phyloP scores from a whole-genome alignment of 2,797 vertebrate species.

The Diplodus puntazzo region DNA sequence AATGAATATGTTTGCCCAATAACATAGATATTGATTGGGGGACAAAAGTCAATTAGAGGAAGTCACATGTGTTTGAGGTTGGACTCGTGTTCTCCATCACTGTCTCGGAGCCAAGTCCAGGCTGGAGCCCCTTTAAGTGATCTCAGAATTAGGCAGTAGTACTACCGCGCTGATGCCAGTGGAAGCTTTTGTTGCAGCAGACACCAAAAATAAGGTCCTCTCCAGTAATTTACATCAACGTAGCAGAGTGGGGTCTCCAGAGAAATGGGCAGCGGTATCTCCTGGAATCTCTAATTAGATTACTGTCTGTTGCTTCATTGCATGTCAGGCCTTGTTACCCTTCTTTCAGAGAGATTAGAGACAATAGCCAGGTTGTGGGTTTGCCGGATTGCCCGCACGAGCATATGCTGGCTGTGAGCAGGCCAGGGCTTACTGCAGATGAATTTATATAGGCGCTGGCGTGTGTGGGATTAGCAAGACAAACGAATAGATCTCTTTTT shows the following conservation, averaged over 20 bases:
- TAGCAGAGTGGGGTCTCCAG: conserved; percentile 77
- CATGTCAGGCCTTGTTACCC: conserved; percentile 87
- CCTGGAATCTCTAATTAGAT: conserved; percentile 89
- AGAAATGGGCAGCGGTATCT: conserved; percentile 81
- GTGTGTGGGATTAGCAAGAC: conserved; percentile 65
- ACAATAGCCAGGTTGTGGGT: conserved; percentile 79
- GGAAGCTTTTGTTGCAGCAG: conserved; percentile 76
- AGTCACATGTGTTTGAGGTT: conserved; percentile 71
- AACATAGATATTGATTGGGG: conserved; percentile 83
- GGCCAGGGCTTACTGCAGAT: conserved; percentile 60
- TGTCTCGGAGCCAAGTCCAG: conserved; percentile 43
- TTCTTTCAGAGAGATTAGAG: conserved; percentile 85
- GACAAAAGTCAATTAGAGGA: conserved; percentile 82
- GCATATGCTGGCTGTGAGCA: conserved; percentile 57
- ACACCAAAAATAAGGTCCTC: conserved; percentile 84
- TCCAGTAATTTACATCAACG: conserved; percentile 83
- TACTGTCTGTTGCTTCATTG: conserved; percentile 87
- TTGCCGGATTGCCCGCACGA: conserved; percentile 55
- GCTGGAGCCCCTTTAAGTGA: conserved; percentile 57
- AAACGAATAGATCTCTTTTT: conserved; percentile 63
- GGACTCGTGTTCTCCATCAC: conserved; percentile 63
- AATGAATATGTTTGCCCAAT: conserved; percentile 86
- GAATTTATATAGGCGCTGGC: conserved; percentile 63
- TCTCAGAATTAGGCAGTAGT: conserved; percentile 64
- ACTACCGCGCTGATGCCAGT: conserved; percentile 30